Evolutionary conservation across 1,140 invertebrate species (phyloP), one percentile per base, ranked within the genome.

Genomic region (Drosophila ambigua): DNA sequence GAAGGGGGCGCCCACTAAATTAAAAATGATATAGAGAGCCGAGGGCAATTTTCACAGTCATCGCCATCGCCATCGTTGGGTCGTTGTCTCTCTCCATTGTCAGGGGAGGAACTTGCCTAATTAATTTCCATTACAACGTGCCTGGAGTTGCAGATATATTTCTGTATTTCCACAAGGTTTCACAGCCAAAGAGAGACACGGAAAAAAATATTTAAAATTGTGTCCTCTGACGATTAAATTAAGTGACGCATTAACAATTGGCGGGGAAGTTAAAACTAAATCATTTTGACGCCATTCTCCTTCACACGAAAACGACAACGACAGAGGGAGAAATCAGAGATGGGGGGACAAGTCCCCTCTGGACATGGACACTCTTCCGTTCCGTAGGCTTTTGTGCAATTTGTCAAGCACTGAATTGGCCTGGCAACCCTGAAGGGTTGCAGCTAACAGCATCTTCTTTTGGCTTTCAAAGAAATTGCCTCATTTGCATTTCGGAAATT

Each of bases 401-500:
- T 90, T 90, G 77, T 90, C 79, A 90, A 88, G 72, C 53, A 49
- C 67, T 49, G 46, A 88, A 82, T 84, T 84, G 85, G 66, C 55
- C 11, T 66, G 55, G 28, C 28, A 26, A 26, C 31, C 8, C 48
- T 57, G 77, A 88, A 83, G 77, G 81, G 83, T 77, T 79, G 83
- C 61, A 41, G 24, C 43, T 6, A 31, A 53, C 64, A 71, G 74
- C 51, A 54, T 68, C 62, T 66, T 75, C 67, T 65, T 45, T 77
- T 87, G 84, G 83, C 83, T 88, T 82, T 87, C 78, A 79, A 63
- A 65, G 61, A 91, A 91, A 91, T 91, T 91, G 84, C 89, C 84
- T 91, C 76, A 91, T 91, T 91, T 91, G 85, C 85, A 91, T 91
- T 90, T 91, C 84, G 78, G 72, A 90, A 91, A 91, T 91, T 91